Evolutionary conservation across 2,797 vertebrate species (phyloP), one percentile per base, ranked within the genome.

Genomic region (Ptychadena robeensis): DNA sequence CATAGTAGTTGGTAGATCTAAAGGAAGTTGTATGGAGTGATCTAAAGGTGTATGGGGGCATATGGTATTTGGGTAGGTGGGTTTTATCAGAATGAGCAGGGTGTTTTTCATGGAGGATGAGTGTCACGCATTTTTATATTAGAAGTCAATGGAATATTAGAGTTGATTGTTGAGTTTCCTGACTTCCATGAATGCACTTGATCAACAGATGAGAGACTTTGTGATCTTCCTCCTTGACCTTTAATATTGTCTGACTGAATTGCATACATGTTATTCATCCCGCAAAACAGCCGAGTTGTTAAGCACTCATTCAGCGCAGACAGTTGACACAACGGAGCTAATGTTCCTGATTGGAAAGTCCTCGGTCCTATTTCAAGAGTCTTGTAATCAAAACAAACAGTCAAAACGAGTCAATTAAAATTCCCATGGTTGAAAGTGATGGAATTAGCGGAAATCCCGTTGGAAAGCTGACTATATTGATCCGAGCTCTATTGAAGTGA

Each of bases 391-490:
- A 85, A 80, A 70, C 82, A 64, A 80, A 68, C 71, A 75, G 66
- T 69, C 48, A 57, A 74, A 79, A 71, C 14, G 65, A 85, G 82
- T 85, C 82, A 85, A 85, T 85, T 85, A 85, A 69, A 85, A 75
- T 75, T 5, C 64, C 77, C 77, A 48, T 64, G 65, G 74, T 64
- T 70, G 72, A 44, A 74, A 85, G 59, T 85, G 77, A 85, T 80
- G 71, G 77, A 80, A 80, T 79, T 85, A 69, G 48, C 31, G 71
- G 34, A 80, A 80, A 85, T 85, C 78, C 77, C 37, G 10, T 80
- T 75, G 82, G 77, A 85, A 59, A 79, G 63, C 77, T 80, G 82
- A 69, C 82, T 64, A 75, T 84, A 84, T 80, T 85, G 82, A 85
- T 85, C 37, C 31, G 10, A n/a, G 61, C 68, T 72, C 65, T 57